Base-by-base conservation (phyloP, 2,888 invertebrate genomes). In the Leucophora obtusa region DNA sequence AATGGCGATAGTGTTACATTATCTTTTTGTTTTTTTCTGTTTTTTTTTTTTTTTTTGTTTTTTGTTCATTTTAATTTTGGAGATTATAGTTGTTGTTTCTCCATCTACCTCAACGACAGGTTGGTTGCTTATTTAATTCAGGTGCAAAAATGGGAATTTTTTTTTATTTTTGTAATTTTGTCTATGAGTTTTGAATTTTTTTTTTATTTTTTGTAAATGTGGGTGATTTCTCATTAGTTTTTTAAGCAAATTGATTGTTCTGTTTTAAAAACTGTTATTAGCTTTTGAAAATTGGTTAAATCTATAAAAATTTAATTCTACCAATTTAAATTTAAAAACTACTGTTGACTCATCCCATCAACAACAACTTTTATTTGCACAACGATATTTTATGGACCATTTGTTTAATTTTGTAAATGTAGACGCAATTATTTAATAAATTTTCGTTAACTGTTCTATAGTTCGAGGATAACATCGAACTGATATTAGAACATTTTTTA, bases 51-150 rank as follows among this genome's bases (percentile, higher is more conserved):
- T n/a, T n/a, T n/a, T n/a, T n/a, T n/a, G n/a, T n/a, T n/a, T n/a
- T 33, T 28, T 21, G 11, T 14, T 28, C 1, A 21, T 9, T 15
- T 15, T 15, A 43, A 17, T 43, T 38, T 47, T 62, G n/a, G 17
- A 33, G 72, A 65, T 70, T 28, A 24, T 17, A 24, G 47, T 66
- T 75, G 28, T 68, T 14, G 38, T 72, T 78, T 72, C 63, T 66
- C 51, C 47, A 54, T 50, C 58, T 51, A 58, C 28, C 58, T 35
- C 51, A 51, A 53, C 79, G 75, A 80, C 80, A 80, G 80, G 80
- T 80, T 80, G 79, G 51, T 66, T n/a, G 10, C 53, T 60, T 58
- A 58, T 69, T 62, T 35, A 68, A 80, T 76, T 80, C 75, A 80
- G 75, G 80, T 76, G 76, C 80, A 76, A 58, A 58, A 18, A 24